phyloP scores from a whole-genome alignment of 1,140 invertebrate genomes.

The Bombus cullumanus region DNA sequence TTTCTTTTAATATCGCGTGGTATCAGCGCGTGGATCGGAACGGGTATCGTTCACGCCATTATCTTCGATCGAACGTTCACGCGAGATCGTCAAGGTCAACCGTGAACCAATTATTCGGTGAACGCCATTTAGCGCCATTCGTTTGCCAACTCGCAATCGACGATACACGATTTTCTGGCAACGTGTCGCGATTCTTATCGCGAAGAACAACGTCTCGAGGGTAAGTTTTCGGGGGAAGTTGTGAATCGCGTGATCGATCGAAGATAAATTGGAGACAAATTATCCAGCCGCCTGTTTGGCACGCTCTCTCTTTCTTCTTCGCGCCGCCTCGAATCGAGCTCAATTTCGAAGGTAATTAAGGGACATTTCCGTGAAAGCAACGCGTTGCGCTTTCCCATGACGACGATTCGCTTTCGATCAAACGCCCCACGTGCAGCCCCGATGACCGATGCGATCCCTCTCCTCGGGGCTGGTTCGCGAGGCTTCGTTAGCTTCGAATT shows the following conservation, averaged over 20 bases:
- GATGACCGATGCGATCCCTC: conserved; percentile 28
- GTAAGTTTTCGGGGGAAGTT: neutral
- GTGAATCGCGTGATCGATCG: conserved; percentile 28
- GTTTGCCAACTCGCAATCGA: neutral
- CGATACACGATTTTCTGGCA: conserved; percentile 8
- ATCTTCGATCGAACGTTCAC: conserved; percentile 2
- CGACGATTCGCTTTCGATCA: conserved; percentile 29
- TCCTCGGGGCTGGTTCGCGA: neutral
- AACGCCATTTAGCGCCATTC: neutral
- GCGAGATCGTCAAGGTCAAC: neutral
- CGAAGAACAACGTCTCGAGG: neutral
- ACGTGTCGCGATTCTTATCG: conserved; percentile 45
- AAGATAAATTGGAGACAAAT: conserved; percentile 45
- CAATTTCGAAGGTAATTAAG: conserved; percentile 36
- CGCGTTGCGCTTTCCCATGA: conserved; percentile 48
- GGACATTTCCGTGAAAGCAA: too few relatives aligned
- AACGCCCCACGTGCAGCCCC: neutral
- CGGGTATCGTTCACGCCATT: neutral
- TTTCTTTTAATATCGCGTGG: neutral
- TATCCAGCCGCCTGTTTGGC: neutral
- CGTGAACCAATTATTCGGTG: conserved; percentile 9
- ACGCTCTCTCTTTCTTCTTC: neutral
- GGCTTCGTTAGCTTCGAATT: conserved; percentile 34
- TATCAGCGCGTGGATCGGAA: neutral
- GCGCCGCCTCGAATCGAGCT: neutral